Evolutionary conservation across 1,140 invertebrate genomes (phyloP).

Genomic region (Cydia amplana): DNA sequence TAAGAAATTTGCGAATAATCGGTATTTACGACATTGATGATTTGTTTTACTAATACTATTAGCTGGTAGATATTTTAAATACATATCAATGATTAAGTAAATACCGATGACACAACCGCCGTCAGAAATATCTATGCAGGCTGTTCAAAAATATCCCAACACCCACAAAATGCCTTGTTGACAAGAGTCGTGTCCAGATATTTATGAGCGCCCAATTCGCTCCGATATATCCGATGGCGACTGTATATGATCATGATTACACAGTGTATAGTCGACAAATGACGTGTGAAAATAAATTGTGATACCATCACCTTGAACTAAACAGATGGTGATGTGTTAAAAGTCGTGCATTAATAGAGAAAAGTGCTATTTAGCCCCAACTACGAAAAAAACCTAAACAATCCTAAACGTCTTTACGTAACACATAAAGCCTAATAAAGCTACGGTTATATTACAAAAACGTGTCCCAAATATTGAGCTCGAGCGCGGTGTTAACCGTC

Average conservation of each 20-base stretch:
- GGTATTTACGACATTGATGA: neutral
- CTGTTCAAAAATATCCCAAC: neutral
- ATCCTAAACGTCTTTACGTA: constrained; percentile 50
- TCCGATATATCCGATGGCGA: neutral
- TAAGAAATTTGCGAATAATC: constrained; percentile 9
- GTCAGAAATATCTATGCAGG: neutral
- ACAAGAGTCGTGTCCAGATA: neutral
- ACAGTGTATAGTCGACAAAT: neutral
- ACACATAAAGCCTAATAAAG: constrained; percentile 47
- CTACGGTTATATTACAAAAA: constrained; percentile 51
- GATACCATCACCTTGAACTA: constrained; percentile 36
- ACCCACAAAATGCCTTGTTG: neutral
- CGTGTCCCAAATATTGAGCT: constrained; percentile 50
- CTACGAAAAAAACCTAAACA: constrained; percentile 51
- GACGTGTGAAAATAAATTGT: constrained; percentile 42
- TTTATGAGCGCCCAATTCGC: neutral
- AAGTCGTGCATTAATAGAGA: constrained; percentile 61
- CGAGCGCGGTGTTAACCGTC: constrained; percentile 69
- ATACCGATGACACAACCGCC: neutral
- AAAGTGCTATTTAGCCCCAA: constrained; percentile 59
- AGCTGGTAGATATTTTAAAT: neutral
- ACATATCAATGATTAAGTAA: neutral
- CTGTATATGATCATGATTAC: constrained; percentile 6
- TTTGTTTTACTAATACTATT: neutral
- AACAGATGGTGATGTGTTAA: constrained; percentile 48